These are phyloP conservation scores for Pantherophis guttatus DNA, from an alignment of 2,113 vertebrate genomes.

Conservation along the genomic window DNA sequence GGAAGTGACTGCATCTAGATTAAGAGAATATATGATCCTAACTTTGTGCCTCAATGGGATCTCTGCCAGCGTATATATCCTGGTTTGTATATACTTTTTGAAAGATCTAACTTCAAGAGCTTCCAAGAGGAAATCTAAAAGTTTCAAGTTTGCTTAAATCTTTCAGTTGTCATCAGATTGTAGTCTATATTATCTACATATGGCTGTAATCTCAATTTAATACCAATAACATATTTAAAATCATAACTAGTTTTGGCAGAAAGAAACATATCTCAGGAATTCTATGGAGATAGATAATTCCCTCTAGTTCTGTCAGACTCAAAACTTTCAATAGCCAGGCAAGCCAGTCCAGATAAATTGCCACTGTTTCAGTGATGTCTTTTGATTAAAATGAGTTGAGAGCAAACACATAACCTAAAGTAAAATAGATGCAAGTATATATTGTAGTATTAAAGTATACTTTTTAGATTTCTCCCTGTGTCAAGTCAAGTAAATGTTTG, in stretches of 20 bases:
- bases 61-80: background rate
- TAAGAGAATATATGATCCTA: background rate
- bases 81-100: background rate
- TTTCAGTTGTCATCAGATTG: background rate
- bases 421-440: background rate
- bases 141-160: background rate
- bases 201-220: background rate
- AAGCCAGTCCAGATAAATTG: constrained; percentile 84
- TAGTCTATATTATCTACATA: background rate
- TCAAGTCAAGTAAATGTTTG: background rate
- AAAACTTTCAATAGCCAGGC: constrained; percentile 77
- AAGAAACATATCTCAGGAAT: constrained; percentile 71
- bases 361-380: constrained; percentile 79
- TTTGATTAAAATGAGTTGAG: constrained; percentile 80
- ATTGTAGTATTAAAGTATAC: background rate
- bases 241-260: background rate
- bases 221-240: background rate
- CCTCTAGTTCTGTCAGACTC: constrained; percentile 73
- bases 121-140: background rate
- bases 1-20: background rate
- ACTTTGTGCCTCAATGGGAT: background rate
- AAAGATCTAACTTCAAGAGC: background rate
- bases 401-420: constrained; percentile 81
- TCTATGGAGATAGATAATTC: constrained; percentile 81
- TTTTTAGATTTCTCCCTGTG: background rate